Base-by-base conservation (phyloP, 2,888 invertebrate genomes). In the Platypus cylindrus region DNA sequence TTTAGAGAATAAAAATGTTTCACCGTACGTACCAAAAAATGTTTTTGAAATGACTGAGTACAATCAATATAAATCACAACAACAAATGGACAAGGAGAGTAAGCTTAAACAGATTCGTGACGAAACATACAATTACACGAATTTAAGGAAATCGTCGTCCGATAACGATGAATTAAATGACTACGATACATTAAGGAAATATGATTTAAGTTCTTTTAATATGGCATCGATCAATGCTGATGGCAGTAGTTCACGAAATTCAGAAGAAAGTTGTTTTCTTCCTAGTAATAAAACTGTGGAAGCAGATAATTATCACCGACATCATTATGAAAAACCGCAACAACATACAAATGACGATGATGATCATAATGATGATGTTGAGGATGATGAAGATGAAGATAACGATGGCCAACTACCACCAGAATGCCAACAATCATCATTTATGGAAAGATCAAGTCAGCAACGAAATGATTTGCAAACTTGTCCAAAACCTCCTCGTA, bases 61-160 rank as follows among this genome's bases (percentile, higher is more conserved):
- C 16, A 38, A 36, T n/a, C 38, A 38, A 18, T 41, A 41, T 18
- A 41, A 41, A 16, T 22, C 30, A n/a, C 34, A 41, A 5, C n/a
- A n/a, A n/a, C 34, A 41, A 20, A 13, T 38, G 2, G 34, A 34
- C n/a, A 37, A 37, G 12, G 37, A 34, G 9, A 22, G 15, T 3
- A 27, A 27, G 15, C 15, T 15, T 27, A 27, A 27, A 27, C 27
- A 27, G 4, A 24, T 24, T 4, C 4, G 4, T n/a, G 27, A 9
- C 14, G 27, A 27, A 3, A 12, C 27, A 5, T 27, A 13, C 9
- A n/a, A n/a, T n/a, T n/a, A n/a, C n/a, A n/a, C n/a, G n/a, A n/a
- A n/a, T n/a, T n/a, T n/a, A n/a, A n/a, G n/a, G n/a, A n/a, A n/a
- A n/a, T n/a, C n/a, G n/a, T n/a, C n/a, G n/a, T n/a, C n/a, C n/a